Evolutionary conservation across 2,113 vertebrate species (phyloP).

Genomic region (Fulica atra): DNA sequence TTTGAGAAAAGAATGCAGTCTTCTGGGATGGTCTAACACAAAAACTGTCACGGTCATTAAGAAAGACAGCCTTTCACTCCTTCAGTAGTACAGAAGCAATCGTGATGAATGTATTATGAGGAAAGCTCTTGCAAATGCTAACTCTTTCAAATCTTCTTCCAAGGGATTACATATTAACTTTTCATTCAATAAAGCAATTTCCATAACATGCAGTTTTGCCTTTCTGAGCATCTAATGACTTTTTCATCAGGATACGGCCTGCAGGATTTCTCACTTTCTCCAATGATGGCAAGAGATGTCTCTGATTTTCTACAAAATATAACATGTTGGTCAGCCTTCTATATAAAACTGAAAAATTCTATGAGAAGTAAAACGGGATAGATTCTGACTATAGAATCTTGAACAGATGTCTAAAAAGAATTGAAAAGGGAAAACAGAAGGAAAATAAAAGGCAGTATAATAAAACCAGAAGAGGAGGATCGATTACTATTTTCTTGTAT

Average conservation of each 20-base stretch:
- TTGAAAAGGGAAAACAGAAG: neutral
- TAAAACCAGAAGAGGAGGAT: neutral
- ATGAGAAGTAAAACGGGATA: neutral
- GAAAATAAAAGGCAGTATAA: neutral
- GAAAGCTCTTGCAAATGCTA: neutral
- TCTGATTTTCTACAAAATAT: neutral
- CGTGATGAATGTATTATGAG: neutral
- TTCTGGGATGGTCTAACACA: neutral
- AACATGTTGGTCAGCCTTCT: neutral
- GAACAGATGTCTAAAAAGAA: neutral
- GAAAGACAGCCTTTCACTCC: neutral
- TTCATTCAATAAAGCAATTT: neutral
- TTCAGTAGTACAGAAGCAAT: neutral
- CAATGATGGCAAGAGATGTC: neutral
- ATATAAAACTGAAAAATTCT: neutral
- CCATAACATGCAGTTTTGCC: neutral
- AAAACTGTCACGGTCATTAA: neutral
- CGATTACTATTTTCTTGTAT: neutral
- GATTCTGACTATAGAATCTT: neutral
- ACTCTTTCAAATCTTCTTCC: neutral
- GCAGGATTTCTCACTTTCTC: neutral
- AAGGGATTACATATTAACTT: neutral
- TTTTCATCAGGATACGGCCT: neutral
- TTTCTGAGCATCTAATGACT: neutral
- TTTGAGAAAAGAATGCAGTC: neutral